Conservation (phyloP, 2,113 vertebrate species). For the Fulica atra region DNA sequence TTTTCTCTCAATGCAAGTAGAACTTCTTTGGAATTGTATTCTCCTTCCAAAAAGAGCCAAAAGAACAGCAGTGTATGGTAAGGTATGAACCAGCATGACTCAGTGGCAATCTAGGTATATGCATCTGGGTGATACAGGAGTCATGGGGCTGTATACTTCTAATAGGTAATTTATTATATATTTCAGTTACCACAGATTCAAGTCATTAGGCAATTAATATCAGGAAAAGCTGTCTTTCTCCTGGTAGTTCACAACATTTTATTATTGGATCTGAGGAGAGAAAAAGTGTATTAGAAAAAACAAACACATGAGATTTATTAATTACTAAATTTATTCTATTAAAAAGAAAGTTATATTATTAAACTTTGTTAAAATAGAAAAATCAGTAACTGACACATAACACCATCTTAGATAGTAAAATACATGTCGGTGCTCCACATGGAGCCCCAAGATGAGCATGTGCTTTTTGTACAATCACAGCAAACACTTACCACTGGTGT, state of each 20-base stretch:
- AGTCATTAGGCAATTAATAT: background rate
- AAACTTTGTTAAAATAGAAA: background rate
- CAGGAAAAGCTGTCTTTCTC: background rate
- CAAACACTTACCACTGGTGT: background rate
- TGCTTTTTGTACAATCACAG: background rate
- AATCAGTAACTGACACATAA: background rate
- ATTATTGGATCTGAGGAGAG: background rate
- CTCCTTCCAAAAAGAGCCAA: background rate
- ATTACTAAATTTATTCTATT: background rate
- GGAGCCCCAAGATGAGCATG: background rate
- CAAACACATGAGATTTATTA: background rate
- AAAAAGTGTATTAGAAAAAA: background rate
- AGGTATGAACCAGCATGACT: background rate
- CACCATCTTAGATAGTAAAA: background rate
- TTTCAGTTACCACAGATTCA: background rate
- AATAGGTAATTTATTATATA: background rate
- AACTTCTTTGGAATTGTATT: background rate
- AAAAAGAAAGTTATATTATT: background rate
- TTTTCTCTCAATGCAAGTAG: background rate
- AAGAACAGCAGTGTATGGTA: background rate
- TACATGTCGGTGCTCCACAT: background rate
- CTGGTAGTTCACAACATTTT: background rate
- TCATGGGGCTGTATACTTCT: background rate
- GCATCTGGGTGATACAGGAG: fast-evolving
- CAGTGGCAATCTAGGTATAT: background rate